Evolutionary conservation across 2,113 vertebrate species (phyloP), one percentile per base, ranked within the genome.

Genomic region (Cyanocitta stelleri): DNA sequence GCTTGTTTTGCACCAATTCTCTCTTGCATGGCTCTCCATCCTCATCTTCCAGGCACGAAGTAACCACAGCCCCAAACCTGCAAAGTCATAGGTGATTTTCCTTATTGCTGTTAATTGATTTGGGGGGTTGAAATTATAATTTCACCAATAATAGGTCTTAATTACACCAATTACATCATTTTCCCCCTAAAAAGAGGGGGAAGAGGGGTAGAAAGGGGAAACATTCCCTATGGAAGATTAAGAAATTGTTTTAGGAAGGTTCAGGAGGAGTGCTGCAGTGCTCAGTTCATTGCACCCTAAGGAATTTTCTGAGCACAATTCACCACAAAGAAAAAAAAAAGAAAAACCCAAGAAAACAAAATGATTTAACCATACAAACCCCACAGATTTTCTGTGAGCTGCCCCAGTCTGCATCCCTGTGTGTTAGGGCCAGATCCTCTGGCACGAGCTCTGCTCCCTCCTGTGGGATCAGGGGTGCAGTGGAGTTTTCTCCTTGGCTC

Each of bases 391-490:
- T 10, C 24, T 35, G 29, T 59, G 54, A 13, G 5, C 49, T 85
- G 27, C 32, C 9, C 32, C 44, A 17, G 16, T 48, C 5, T 9
- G 16, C 16, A 30, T 44, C 30, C 9, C 24, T 35, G 24, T 39
- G 37, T 14, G 73, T 12, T n/a, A 4, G 18, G 41, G 7, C 8
- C 68, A 39, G 12, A n/a, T 29, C 33, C 59, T 71, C 52, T 20
- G 39, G 73, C 46, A 30, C 2, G 10, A 41, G 27, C 62, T 41
- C 51, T 61, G 24, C 22, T 48, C 20, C 26, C 35, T 27, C 41
- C 1, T 0, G 3, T 8, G 11, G 19, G n/a, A 24, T 52, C 68
- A 20, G 29, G 35, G 13, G 2, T 48, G n/a, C 6, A 30, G 51
- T 14, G 35, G 43, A 11, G 3, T 55, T 80, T 26, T 26, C 44